Evolutionary conservation across 2,113 vertebrate species (phyloP).

Genomic region (Myocastor coypus): DNA sequence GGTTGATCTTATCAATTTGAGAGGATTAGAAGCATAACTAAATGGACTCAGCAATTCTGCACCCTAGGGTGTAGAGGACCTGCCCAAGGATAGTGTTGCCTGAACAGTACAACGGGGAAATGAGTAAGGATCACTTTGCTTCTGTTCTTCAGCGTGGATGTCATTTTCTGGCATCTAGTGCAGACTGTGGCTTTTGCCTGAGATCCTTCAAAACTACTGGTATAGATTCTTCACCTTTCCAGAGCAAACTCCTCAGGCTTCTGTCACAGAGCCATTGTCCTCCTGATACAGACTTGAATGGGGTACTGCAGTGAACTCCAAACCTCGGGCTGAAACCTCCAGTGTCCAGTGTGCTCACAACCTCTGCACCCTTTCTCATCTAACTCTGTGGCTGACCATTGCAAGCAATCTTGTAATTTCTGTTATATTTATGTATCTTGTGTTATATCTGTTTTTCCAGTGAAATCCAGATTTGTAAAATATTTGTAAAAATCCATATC

Average conservation of each 20-base stretch:
- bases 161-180: background rate
- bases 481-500: background rate
- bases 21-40: background rate
- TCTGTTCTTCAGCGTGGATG: background rate
- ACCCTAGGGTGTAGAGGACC: background rate
- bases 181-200: background rate
- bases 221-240: background rate
- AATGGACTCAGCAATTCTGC: background rate
- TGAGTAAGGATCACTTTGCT: background rate
- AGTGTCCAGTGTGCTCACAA: background rate
- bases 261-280: background rate
- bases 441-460: background rate
- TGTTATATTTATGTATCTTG: background rate
- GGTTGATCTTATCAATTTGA: background rate
- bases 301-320: background rate
- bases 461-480: background rate
- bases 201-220: background rate
- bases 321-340: background rate
- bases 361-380: background rate
- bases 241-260: too few relatives aligned
- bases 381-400: background rate
- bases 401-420: background rate
- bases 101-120: background rate
- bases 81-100: background rate
- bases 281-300: background rate